phyloP scores from a whole-genome alignment of 1,140 invertebrate genomes.

The Coptotermes formosanus region DNA sequence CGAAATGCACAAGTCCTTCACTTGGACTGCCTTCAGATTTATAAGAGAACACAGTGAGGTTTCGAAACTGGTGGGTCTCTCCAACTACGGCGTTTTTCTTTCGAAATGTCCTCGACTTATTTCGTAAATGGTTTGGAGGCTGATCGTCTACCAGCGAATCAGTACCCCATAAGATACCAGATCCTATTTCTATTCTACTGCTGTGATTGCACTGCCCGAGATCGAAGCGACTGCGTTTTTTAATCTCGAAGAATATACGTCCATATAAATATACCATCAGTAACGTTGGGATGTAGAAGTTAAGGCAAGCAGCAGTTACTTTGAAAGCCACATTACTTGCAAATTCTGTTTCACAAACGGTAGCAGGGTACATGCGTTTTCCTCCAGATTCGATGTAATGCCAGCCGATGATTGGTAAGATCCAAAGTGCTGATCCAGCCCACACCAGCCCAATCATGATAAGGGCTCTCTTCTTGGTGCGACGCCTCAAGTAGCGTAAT shows the following conservation, averaged over 20 bases:
- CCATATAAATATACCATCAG: conserved; percentile 56
- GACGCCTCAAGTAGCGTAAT: conserved; percentile 69
- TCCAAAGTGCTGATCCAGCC: conserved; percentile 53
- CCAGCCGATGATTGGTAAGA: conserved; percentile 55
- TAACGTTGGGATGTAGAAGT: conserved; percentile 57
- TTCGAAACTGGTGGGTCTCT: neutral
- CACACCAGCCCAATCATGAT: conserved; percentile 56
- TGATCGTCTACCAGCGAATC: neutral
- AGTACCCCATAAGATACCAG: neutral
- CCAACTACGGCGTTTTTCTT: neutral
- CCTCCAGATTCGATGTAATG: conserved; percentile 45
- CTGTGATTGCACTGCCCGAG: conserved; percentile 38
- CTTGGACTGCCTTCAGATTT: neutral
- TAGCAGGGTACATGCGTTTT: conserved; percentile 37
- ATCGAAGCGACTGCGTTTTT: conserved; percentile 50
- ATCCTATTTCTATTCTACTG: neutral
- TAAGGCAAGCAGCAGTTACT: conserved; percentile 55
- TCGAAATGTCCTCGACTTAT: neutral
- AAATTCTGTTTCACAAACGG: conserved; percentile 57
- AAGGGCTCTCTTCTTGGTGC: conserved; percentile 55
- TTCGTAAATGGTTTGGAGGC: neutral
- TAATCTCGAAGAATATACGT: conserved; percentile 55
- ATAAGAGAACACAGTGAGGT: neutral
- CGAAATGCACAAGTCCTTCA: neutral
- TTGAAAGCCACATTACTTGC: conserved; percentile 49